A percentile compares a stretch with the other conserved stretches of the same genome.
Conservation (phyloP, 2,113 vertebrate species). For the Paramormyrops kingsleyae region DNA sequence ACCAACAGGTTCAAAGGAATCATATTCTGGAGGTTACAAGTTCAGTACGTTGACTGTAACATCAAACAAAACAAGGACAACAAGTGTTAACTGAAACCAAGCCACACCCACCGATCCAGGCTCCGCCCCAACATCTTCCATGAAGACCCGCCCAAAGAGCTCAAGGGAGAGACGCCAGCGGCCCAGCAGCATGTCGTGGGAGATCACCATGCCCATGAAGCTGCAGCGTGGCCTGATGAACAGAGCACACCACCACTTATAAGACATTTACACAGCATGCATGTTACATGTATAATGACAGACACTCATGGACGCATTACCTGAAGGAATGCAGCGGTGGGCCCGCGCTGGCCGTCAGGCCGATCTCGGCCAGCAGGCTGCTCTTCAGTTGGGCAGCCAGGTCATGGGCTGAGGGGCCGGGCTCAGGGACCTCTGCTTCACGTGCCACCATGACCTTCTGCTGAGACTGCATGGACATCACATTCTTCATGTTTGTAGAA, state of each 20-base stretch:
- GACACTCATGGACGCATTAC: conserved; percentile 42
- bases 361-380: conserved; percentile 92
- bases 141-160: conserved; percentile 92
- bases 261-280: background rate
- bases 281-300: background rate
- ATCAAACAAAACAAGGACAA: background rate
- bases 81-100: background rate
- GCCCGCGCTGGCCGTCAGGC: conserved; percentile 93
- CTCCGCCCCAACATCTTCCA: conserved; percentile 98
- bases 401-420: conserved; percentile 90
- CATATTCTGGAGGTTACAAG: background rate
- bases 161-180: conserved; percentile 96
- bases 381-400: conserved; percentile 94
- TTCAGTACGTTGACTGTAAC: background rate
- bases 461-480: conserved; percentile 91
- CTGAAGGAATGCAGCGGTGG: conserved; percentile 93
- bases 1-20: background rate
- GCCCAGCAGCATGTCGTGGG: conserved; percentile 95
- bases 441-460: conserved; percentile 71
- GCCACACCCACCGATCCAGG: conserved; percentile 82
- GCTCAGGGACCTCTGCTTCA: conserved; percentile 83
- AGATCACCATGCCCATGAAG: conserved; percentile 99
- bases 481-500: conserved; percentile 93
- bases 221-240: conserved; percentile 84
- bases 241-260: background rate